Evolutionary conservation across 2,113 vertebrate species (phyloP).

Genomic region (Ciconia boyciana): DNA sequence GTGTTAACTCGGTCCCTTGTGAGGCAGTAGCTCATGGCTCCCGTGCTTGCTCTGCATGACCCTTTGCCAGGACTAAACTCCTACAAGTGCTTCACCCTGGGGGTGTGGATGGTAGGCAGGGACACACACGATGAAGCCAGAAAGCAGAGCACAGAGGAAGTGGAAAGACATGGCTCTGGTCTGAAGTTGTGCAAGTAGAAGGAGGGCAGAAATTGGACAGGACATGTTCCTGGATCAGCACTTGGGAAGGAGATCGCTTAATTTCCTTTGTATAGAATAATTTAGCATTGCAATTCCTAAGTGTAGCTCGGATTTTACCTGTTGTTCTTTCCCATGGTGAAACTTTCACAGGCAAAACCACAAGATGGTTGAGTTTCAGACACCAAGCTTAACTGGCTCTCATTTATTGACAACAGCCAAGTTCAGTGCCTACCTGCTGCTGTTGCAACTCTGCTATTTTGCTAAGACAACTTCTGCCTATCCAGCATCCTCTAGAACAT

Average conservation of each 20-base stretch:
- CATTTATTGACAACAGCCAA: not conserved
- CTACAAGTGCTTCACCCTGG: not conserved
- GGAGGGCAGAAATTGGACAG: not conserved
- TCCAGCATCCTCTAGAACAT: not conserved
- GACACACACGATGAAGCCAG: not conserved
- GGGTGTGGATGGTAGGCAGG: not conserved
- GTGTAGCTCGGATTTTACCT: not conserved
- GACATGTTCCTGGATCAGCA: not conserved
- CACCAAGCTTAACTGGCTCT: not conserved
- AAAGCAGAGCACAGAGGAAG: not conserved
- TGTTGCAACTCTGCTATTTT: not conserved
- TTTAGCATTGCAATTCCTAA: not conserved
- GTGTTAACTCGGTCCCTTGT: rapidly evolving
- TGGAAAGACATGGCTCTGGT: not conserved
- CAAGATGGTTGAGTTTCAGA: not conserved
- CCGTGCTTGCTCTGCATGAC: not conserved
- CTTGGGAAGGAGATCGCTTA: not conserved
- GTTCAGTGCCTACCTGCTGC: not conserved
- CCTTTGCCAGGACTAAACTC: not conserved
- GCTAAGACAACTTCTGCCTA: not conserved
- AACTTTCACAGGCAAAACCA: not conserved
- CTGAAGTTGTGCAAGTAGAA: not conserved
- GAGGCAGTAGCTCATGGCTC: not conserved
- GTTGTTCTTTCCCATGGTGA: not conserved
- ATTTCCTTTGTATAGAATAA: not conserved